Percentiles rank a stretch among this genome's conserved stretches.
These are phyloP conservation scores for Musca vetustissima DNA, from an alignment of 1,140 invertebrate species.

Conservation along the genomic window DNA sequence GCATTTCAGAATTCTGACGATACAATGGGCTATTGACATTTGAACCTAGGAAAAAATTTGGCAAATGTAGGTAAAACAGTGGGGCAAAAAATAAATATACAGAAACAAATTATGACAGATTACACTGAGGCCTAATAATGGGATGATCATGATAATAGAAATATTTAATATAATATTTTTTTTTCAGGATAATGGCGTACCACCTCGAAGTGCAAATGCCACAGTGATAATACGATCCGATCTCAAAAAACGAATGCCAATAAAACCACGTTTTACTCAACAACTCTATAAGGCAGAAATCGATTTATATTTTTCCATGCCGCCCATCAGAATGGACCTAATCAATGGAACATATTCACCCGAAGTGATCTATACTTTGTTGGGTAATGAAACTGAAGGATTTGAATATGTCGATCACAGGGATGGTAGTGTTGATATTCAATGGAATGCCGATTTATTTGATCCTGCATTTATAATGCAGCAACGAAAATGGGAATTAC, in stretches of 20 bases:
- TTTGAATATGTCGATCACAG: background rate
- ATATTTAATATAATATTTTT: too few species aligned
- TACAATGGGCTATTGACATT: too few species aligned
- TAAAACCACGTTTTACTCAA: conserved; percentile 4
- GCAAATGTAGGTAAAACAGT: too few species aligned
- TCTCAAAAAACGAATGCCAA: background rate
- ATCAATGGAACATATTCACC: background rate
- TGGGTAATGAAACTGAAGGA: background rate
- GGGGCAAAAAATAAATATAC: too few species aligned
- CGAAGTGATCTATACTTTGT: background rate
- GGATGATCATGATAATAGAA: too few species aligned
- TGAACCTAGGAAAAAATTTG: too few species aligned
- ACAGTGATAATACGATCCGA: conserved; percentile 11
- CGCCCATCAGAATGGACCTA: background rate
- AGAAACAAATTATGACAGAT: too few species aligned
- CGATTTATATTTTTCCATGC: background rate
- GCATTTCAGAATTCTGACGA: too few species aligned
- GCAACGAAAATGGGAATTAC: background rate
- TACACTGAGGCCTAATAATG: too few species aligned
- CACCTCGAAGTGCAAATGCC: conserved; percentile 10
- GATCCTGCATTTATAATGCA: background rate
- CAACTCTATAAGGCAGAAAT: background rate
- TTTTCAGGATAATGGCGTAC: conserved; percentile 5
- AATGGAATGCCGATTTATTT: background rate
- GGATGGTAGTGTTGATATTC: background rate